Evolutionary conservation across 2,797 vertebrate genomes (phyloP).

Genomic region (Scolopax rusticola): DNA sequence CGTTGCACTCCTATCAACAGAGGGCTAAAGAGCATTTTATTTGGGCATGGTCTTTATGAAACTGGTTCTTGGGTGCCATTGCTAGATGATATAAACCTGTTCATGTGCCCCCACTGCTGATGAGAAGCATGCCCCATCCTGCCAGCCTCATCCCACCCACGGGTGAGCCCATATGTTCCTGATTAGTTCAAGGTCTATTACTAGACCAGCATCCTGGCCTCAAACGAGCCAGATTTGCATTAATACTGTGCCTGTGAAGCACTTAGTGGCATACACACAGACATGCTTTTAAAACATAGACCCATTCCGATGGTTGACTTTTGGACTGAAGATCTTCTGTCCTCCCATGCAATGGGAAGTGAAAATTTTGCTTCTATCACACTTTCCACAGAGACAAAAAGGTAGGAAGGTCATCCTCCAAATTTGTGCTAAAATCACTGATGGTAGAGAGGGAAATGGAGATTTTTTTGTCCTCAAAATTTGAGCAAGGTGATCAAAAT

Average conservation of each 20-base stretch:
- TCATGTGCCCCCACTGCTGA: not conserved
- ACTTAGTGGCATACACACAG: not conserved
- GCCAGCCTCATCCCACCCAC: fast-evolving
- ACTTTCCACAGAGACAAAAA: not conserved
- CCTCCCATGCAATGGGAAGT: not conserved
- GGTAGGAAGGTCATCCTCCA: not conserved
- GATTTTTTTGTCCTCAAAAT: not conserved
- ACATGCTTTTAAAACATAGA: not conserved
- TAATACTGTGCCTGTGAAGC: not conserved
- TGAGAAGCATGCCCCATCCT: fast-evolving
- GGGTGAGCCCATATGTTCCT: not conserved
- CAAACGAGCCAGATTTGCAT: not conserved
- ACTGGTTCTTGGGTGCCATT: not conserved
- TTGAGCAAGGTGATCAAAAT: not conserved
- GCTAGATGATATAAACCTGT: not conserved
- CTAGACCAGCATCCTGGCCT: not conserved
- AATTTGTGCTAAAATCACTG: not conserved
- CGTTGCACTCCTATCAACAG: not conserved
- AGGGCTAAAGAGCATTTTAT: not conserved
- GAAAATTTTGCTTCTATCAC: not conserved
- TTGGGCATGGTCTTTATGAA: not conserved
- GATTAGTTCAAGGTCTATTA: not conserved
- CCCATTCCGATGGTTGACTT: not conserved
- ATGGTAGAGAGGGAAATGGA: not conserved
- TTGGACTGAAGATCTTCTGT: not conserved